phyloP scores from a whole-genome alignment of 2,113 vertebrate genomes.

The Heteronetta atricapilla region DNA sequence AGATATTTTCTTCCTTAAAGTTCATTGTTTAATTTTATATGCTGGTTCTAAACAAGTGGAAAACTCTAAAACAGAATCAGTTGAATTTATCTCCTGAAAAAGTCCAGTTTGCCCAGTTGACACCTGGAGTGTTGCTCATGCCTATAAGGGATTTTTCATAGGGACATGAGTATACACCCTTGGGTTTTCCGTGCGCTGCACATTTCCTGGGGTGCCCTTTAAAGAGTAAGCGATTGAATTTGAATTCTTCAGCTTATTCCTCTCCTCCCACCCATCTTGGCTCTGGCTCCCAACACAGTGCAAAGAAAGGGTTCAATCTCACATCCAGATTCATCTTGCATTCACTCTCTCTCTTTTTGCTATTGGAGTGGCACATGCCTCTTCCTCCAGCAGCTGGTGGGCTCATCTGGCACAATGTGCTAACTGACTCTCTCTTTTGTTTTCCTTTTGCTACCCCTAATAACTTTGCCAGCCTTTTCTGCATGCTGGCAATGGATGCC shows the following conservation, averaged over 20 bases:
- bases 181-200: neutral
- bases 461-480: constrained; percentile 19
- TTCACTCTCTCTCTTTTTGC: neutral
- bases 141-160: neutral
- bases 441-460: neutral
- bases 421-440: neutral
- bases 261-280: neutral
- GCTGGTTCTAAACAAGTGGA: neutral
- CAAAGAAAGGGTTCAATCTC: neutral
- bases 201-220: neutral
- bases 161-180: fast-evolving
- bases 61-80: neutral
- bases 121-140: neutral
- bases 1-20: neutral
- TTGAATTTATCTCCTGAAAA: neutral
- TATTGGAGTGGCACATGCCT: constrained; percentile 16
- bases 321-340: constrained; percentile 9
- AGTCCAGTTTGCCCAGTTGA: neutral
- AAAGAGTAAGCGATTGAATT: neutral
- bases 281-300: fast-evolving
- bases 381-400: constrained; percentile 43
- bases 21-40: neutral
- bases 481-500: neutral
- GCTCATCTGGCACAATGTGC: constrained; percentile 25
- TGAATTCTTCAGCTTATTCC: neutral